Evolutionary conservation across 2,797 vertebrate genomes (phyloP).

Genomic region (Pristis pectinata): DNA sequence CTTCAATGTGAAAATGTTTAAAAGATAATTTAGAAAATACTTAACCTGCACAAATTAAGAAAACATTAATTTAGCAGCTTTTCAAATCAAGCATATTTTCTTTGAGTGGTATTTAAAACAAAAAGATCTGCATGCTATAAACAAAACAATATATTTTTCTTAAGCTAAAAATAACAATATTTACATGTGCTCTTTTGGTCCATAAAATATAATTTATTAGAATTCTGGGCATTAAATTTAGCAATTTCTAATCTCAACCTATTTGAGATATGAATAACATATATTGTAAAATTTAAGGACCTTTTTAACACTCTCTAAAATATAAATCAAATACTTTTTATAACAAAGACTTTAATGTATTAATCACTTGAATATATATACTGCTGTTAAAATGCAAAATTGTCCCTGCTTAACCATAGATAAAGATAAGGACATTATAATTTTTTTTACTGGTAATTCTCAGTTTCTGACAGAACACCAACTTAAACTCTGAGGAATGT

Average conservation of each 20-base stretch:
- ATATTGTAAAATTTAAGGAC: neutral
- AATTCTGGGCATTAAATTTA: neutral
- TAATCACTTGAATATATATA: neutral
- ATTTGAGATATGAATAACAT: neutral
- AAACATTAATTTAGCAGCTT: neutral
- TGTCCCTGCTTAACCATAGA: neutral
- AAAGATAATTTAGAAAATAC: neutral
- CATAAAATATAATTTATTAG: neutral
- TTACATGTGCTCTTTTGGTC: neutral
- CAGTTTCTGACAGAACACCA: neutral
- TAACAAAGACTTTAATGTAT: neutral
- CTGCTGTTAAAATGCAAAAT: neutral
- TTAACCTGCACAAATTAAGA: neutral
- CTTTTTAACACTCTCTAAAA: neutral
- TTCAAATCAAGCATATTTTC: neutral
- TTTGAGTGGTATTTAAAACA: neutral
- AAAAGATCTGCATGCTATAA: neutral
- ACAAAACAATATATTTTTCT: neutral
- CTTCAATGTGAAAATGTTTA: neutral
- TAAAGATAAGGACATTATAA: neutral
- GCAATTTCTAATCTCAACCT: neutral
- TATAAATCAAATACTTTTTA: neutral
- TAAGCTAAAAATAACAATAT: neutral
- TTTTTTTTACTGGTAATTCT: neutral
- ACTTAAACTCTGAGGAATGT: slow-evolving; percentile 11